Evolutionary conservation across 2,888 invertebrate species (phyloP).

Genomic region (Aphelenchoides bicaudatus): DNA sequence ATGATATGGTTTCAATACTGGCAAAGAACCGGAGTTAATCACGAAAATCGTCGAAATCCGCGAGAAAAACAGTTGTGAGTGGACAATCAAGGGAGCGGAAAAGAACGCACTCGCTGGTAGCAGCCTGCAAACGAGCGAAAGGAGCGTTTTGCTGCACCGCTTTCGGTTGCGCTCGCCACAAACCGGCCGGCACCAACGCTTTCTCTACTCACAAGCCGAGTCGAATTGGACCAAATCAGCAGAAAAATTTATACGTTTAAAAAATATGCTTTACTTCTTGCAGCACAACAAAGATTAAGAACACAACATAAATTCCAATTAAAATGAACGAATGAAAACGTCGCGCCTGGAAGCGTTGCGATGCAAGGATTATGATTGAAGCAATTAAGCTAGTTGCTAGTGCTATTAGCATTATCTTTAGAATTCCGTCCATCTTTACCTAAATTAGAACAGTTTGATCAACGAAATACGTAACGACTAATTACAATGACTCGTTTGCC

Average conservation of each 20-base stretch:
- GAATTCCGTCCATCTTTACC: conserved; percentile 21
- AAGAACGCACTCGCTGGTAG: neutral
- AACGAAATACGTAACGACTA: neutral
- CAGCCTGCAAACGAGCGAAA: neutral
- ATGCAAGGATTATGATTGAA: conserved; percentile 23
- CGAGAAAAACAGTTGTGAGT: too few species aligned
- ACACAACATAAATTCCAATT: too few species aligned
- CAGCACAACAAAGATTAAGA: too few species aligned
- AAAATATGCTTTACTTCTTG: too few species aligned
- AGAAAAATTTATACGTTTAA: neutral
- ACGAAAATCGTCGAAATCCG: too few species aligned
- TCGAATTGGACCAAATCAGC: too few species aligned
- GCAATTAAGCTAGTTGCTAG: conserved; percentile 23
- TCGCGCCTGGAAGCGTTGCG: conserved; percentile 27
- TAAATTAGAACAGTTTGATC: conserved; percentile 16
- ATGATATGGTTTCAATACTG: too few species aligned
- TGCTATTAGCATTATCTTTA: conserved; percentile 24
- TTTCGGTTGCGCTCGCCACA: too few species aligned
- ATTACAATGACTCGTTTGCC: conserved; percentile 42
- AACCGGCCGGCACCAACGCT: too few species aligned
- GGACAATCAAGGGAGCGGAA: neutral
- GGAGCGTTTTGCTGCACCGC: too few species aligned
- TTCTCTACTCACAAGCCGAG: neutral
- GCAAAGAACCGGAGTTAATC: neutral
- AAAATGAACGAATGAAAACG: too few species aligned